Conservation (phyloP, 2,888 invertebrate species). For the Eucera pruinosa region DNA sequence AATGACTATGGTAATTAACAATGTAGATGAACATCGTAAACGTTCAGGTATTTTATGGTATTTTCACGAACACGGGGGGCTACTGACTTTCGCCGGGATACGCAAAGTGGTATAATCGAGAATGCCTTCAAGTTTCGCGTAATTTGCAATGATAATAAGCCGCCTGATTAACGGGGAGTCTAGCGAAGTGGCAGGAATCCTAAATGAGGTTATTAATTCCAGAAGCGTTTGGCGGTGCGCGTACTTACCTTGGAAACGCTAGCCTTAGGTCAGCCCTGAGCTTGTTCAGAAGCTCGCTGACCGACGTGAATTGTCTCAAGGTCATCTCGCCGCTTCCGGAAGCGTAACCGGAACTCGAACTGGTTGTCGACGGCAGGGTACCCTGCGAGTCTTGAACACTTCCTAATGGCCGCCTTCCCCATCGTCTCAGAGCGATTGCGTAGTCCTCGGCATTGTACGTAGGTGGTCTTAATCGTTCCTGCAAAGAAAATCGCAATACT, state of each 20-base stretch:
- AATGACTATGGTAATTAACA: constrained; percentile 5
- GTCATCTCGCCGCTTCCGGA: constrained; percentile 92
- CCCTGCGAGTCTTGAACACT: constrained; percentile 81
- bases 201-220: neutral
- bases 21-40: neutral
- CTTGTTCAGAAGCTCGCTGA: constrained; percentile 94
- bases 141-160: constrained; percentile 4
- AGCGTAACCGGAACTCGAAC: constrained; percentile 84
- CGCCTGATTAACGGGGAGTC: neutral
- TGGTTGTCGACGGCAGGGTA: constrained; percentile 82
- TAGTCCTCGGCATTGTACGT: constrained; percentile 97
- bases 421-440: constrained; percentile 91
- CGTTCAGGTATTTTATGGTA: neutral
- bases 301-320: constrained; percentile 93
- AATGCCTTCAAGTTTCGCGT: neutral
- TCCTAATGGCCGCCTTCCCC: constrained; percentile 88
- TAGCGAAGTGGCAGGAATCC: neutral
- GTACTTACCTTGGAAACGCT: constrained; percentile 92
- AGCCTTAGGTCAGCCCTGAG: constrained; percentile 93
- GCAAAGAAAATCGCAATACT: constrained; percentile 46
- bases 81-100: neutral
- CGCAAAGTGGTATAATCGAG: constrained; percentile 11
- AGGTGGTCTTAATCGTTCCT: constrained; percentile 94
- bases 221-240: neutral
- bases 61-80: too few species aligned